phyloP scores from a whole-genome alignment of 2,797 vertebrate species.

The Peromyscus melanophrys region DNA sequence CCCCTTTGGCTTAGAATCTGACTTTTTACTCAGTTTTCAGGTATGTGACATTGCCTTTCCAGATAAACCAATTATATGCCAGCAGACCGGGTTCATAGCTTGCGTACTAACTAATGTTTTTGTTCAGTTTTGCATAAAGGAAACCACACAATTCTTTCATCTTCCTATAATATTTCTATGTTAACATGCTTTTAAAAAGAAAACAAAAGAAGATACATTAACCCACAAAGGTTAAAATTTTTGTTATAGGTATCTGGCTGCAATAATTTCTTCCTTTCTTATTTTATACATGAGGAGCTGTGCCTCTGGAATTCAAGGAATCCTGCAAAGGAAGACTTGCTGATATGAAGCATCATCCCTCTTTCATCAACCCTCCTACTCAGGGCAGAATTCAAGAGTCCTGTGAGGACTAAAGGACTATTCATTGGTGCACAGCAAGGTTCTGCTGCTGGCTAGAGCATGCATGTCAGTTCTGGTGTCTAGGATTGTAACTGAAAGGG shows the following conservation, averaged over 20 bases:
- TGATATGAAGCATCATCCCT: not conserved
- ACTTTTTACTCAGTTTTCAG: constrained; percentile 1
- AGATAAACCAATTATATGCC: not conserved
- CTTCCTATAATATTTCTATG: not conserved
- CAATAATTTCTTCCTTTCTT: not conserved
- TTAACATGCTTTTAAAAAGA: not conserved
- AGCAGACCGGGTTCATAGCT: not conserved
- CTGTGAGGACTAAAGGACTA: not conserved
- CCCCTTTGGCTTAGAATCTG: not conserved
- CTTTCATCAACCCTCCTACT: not conserved
- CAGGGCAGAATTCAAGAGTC: not conserved
- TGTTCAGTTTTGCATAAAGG: not conserved
- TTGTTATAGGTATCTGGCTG: not conserved
- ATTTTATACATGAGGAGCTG: not conserved
- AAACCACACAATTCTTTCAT: not conserved
- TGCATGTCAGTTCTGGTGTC: not conserved
- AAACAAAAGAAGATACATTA: not conserved
- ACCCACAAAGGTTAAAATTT: not conserved
- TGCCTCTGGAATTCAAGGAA: not conserved
- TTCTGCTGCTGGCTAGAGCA: not conserved
- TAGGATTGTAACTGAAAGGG: not conserved
- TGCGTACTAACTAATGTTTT: not conserved
- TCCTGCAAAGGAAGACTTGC: not conserved
- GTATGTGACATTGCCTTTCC: not conserved
- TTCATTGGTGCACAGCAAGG: not conserved